These are phyloP conservation scores for Catharus ustulatus DNA, from an alignment of 2,797 vertebrate species.

Conservation along the genomic window DNA sequence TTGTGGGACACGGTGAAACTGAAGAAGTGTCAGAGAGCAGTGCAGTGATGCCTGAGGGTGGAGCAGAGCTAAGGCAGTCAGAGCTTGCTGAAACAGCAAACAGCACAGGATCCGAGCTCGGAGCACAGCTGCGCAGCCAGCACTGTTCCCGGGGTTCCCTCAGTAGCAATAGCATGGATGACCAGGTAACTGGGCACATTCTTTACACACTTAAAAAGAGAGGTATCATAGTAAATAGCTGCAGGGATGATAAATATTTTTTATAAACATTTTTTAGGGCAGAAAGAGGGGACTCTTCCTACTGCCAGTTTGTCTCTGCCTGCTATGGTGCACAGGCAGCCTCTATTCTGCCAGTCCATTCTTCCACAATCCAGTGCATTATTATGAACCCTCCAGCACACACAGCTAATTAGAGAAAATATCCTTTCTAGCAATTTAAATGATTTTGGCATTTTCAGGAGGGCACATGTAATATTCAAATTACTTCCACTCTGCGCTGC, in stretches of 20 bases:
- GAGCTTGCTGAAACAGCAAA: background rate
- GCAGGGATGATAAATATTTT: slow-evolving; percentile 25
- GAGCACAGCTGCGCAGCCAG: background rate
- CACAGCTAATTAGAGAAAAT: slow-evolving; percentile 71
- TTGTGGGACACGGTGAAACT: slow-evolving; percentile 37
- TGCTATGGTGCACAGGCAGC: slow-evolving; percentile 8
- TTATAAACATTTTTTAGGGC: background rate
- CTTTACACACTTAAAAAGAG: background rate
- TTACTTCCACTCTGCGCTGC: slow-evolving; percentile 82
- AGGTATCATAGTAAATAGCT: background rate
- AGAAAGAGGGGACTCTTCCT: background rate
- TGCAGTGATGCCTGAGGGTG: slow-evolving; percentile 25
- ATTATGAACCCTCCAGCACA: slow-evolving; percentile 67
- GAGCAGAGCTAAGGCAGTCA: slow-evolving; percentile 1
- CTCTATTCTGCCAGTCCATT: slow-evolving; percentile 31
- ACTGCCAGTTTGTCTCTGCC: slow-evolving; percentile 44
- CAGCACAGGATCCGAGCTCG: background rate
- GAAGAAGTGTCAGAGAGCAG: slow-evolving; percentile 13
- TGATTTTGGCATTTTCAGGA: slow-evolving; percentile 93
- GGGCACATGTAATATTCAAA: slow-evolving; percentile 95
- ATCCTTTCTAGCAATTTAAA: slow-evolving; percentile 94
- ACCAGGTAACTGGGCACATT: background rate
- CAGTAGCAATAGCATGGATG: background rate
- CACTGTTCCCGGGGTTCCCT: background rate
- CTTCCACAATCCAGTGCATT: slow-evolving; percentile 51